Percentiles rank a stretch among this genome's conserved stretches.
These are phyloP conservation scores for Protaetia brevitarsis DNA, from an alignment of 1,140 invertebrate species.

Conservation along the genomic window DNA sequence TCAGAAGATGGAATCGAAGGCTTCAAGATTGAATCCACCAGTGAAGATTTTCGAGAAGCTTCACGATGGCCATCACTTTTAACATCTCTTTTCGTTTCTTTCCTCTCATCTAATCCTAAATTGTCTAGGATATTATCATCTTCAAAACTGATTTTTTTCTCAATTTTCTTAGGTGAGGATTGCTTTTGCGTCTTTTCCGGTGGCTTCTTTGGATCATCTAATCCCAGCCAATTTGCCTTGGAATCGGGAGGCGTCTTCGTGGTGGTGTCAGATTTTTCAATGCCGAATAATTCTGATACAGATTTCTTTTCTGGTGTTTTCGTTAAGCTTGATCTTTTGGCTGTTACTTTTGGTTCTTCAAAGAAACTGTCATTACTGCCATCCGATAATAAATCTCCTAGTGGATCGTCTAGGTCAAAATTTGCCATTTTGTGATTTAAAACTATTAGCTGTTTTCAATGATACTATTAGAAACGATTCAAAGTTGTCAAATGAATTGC, in stretches of 20 bases:
- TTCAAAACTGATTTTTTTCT: constrained; percentile 41
- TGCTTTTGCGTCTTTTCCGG: background rate
- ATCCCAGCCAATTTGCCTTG: constrained; percentile 37
- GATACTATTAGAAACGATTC: background rate
- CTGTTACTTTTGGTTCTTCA: constrained; percentile 44
- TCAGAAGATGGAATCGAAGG: constrained; percentile 24
- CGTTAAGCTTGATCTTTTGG: constrained; percentile 33
- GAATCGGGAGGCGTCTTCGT: constrained; percentile 20
- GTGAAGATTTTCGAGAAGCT: constrained; percentile 6
- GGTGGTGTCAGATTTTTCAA: constrained; percentile 27
- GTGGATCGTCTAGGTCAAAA: constrained; percentile 47
- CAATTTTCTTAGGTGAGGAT: background rate
- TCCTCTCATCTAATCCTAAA: constrained; percentile 28
- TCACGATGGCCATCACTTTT: too few relatives aligned
- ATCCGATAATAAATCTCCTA: constrained; percentile 50
- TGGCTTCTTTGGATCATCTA: constrained; percentile 26
- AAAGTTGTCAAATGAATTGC: too few relatives aligned
- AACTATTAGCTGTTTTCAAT: background rate
- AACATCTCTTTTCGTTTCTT: background rate
- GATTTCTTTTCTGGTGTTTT: constrained; percentile 39
- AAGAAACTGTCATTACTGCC: constrained; percentile 56
- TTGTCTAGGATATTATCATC: constrained; percentile 35
- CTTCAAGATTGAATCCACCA: constrained; percentile 42
- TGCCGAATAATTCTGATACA: constrained; percentile 39
- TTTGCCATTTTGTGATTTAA: constrained; percentile 29